phyloP scores from a whole-genome alignment of 35 echinoderm and acorn worm genomes.

The Diadema setosum region DNA sequence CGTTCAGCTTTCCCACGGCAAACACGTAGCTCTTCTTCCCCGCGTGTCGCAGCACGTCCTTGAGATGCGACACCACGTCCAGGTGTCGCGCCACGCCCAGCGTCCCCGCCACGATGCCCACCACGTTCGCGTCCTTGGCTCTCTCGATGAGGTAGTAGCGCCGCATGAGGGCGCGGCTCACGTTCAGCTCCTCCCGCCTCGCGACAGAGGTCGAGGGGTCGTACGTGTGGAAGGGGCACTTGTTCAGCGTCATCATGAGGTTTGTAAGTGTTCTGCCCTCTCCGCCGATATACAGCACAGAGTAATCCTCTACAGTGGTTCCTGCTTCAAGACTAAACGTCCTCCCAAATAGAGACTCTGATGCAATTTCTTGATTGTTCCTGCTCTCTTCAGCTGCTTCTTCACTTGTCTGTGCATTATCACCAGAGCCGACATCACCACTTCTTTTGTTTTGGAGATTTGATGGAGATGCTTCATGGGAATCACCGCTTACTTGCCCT shows the following conservation, averaged over 20 bases:
- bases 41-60: constrained; percentile 61
- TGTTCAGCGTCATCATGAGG: constrained; percentile 91
- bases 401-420: no score
- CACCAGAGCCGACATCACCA: no score
- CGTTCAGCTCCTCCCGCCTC: constrained; percentile 70
- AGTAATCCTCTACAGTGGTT: constrained; percentile 48
- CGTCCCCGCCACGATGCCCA: constrained; percentile 89
- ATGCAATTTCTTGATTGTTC: no score
- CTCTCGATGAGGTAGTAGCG: constrained; percentile 89
- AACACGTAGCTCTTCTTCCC: constrained; percentile 94
- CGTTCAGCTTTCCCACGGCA: constrained; percentile 93
- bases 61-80: constrained; percentile 60
- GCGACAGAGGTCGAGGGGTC: constrained; percentile 43
- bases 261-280: constrained; percentile 82
- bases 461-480: background rate
- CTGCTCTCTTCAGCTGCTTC: no score
- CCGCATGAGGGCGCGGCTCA: constrained; percentile 84
- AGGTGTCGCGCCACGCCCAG: constrained; percentile 81
- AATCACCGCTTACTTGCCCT: background rate
- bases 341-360: constrained; percentile 41
- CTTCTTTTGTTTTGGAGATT: no score
- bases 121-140: constrained; percentile 79
- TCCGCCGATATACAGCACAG: constrained; percentile 78
- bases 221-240: constrained; percentile 77
- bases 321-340: constrained; percentile 14